Evolutionary conservation across 2,888 invertebrate genomes (phyloP).

Genomic region (Hoplodrina blanda): DNA sequence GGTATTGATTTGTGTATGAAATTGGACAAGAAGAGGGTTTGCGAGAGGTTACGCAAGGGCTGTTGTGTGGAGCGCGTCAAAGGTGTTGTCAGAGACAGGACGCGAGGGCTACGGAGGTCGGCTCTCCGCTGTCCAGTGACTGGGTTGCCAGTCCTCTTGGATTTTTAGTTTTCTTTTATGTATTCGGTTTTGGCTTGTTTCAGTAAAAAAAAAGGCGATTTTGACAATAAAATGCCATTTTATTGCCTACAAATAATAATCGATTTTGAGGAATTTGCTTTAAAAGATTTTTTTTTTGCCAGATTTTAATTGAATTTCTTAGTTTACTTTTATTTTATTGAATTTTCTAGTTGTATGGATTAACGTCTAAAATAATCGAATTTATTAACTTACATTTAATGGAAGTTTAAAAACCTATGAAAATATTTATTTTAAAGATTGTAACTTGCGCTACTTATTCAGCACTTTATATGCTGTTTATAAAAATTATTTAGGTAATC

Average conservation of each 20-base stretch:
- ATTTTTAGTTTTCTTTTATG: neutral
- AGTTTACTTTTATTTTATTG: too few relatives aligned
- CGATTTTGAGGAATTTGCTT: too few relatives aligned
- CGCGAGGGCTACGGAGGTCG: constrained; percentile 80
- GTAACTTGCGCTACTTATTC: neutral
- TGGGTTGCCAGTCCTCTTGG: constrained; percentile 51
- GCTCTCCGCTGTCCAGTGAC: constrained; percentile 70
- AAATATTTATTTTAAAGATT: neutral
- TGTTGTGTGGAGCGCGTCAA: constrained; percentile 79
- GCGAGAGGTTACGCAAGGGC: constrained; percentile 83
- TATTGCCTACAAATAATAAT: too few relatives aligned
- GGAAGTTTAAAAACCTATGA: too few relatives aligned
- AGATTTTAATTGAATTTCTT: too few relatives aligned
- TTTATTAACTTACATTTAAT: neutral
- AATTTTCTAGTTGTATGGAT: too few relatives aligned
- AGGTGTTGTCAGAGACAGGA: constrained; percentile 86
- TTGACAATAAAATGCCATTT: too few relatives aligned
- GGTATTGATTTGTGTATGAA: constrained; percentile 79
- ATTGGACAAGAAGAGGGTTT: constrained; percentile 79
- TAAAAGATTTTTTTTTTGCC: too few relatives aligned
- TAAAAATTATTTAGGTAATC: neutral
- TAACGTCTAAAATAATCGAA: too few relatives aligned
- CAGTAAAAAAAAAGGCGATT: too few relatives aligned
- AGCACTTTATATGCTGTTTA: neutral
- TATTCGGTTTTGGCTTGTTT: too few relatives aligned